Percentiles rank a stretch among this genome's conserved stretches.
These are phyloP conservation scores for Bombus superbus DNA, from an alignment of 1,140 invertebrate species.

Conservation along the genomic window DNA sequence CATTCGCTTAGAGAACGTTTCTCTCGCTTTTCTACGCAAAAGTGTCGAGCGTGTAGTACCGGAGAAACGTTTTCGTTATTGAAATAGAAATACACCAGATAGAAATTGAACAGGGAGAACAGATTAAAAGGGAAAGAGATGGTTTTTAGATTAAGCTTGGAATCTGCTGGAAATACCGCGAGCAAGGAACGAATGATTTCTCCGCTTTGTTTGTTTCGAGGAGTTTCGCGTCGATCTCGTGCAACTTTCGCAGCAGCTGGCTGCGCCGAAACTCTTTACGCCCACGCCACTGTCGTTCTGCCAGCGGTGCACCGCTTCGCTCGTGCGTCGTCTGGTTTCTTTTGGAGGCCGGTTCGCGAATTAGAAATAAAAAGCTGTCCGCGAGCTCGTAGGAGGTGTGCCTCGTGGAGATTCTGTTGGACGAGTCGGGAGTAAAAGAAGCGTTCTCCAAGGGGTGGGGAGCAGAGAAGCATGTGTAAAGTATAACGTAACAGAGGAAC, in stretches of 20 bases:
- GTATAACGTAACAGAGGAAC: constrained; percentile 78
- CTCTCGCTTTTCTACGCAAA: no score
- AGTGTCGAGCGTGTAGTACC: no score
- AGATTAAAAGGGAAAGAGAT: no score
- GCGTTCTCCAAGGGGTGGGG: constrained; percentile 5
- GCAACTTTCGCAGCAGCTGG: no score
- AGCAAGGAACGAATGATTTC: not conserved
- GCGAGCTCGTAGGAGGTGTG: constrained; percentile 45
- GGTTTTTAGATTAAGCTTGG: not conserved
- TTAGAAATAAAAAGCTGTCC: constrained; percentile 73
- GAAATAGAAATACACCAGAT: no score
- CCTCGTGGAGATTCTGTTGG: constrained; percentile 45
- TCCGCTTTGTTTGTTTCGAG: not conserved
- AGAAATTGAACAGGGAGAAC: no score
- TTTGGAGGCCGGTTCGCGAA: constrained; percentile 68
- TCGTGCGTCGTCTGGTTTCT: constrained; percentile 39
- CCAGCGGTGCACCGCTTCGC: not conserved
- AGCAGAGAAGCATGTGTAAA: constrained; percentile 70
- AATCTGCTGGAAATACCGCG: not conserved
- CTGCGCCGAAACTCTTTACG: constrained; percentile 15
- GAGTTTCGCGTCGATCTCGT: not conserved
- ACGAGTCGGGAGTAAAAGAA: constrained; percentile 53
- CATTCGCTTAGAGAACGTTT: not conserved
- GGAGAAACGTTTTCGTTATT: not conserved
- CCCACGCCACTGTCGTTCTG: constrained; percentile 48